Conservation (phyloP, 1,140 invertebrate genomes). For the Diabrotica undecimpunctata region DNA sequence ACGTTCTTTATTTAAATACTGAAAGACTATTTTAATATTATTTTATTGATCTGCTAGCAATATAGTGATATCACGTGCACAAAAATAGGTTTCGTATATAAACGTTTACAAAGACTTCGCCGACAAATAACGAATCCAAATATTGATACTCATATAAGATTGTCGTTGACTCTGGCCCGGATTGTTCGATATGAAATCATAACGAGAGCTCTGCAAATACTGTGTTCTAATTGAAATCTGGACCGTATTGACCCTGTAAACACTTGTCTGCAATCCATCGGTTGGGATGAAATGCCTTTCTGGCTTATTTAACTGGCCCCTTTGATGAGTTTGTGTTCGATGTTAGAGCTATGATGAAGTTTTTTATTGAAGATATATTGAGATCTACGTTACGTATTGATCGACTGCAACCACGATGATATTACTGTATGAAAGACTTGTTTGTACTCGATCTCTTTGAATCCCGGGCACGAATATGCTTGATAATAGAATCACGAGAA, state of each 20-base stretch:
- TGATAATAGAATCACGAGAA: too few species aligned
- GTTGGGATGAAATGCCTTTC: conserved; percentile 15
- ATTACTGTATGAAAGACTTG: too few species aligned
- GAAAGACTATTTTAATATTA: too few species aligned
- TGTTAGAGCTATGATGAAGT: conserved; percentile 20
- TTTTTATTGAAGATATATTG: conserved; percentile 22
- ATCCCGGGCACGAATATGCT: too few species aligned
- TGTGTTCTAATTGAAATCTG: conserved; percentile 44
- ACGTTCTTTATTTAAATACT: too few species aligned
- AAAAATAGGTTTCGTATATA: neutral
- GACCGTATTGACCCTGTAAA: conserved; percentile 44
- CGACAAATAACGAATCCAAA: conserved; percentile 35
- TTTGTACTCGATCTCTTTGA: too few species aligned
- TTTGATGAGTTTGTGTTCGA: conserved; percentile 27
- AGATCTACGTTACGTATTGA: conserved; percentile 14
- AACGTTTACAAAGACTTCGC: neutral
- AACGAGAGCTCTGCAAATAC: conserved; percentile 44
- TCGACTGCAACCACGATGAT: conserved; percentile 5
- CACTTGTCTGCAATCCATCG: conserved; percentile 38
- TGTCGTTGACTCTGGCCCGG: conserved; percentile 27
- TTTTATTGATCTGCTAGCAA: too few species aligned
- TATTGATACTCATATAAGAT: conserved; percentile 30
- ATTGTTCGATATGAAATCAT: conserved; percentile 46
- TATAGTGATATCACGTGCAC: neutral
- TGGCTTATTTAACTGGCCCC: conserved; percentile 20